Percentiles rank a stretch among this genome's conserved stretches.
Evolutionary conservation across 1,140 invertebrate species (phyloP).

Genomic region (Hycleus cichorii): DNA sequence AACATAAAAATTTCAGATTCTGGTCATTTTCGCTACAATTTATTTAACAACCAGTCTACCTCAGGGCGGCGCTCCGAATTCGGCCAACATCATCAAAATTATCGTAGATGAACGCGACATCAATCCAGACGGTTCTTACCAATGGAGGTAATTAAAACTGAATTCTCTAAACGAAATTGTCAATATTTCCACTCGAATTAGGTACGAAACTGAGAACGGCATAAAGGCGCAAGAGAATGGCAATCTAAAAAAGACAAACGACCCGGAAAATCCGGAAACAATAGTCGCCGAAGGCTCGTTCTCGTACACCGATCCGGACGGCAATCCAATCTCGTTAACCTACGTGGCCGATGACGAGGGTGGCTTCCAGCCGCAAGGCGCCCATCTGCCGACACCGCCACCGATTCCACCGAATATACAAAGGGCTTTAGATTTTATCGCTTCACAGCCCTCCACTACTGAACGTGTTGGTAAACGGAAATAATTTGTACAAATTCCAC

Average conservation of each 20-base stretch:
- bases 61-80: conserved; percentile 40
- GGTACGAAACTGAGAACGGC: conserved; percentile 68
- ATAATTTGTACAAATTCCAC: neutral
- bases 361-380: conserved; percentile 64
- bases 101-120: conserved; percentile 58
- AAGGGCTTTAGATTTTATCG: conserved; percentile 61
- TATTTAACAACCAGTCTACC: conserved; percentile 40
- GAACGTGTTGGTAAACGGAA: conserved; percentile 31
- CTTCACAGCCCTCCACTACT: conserved; percentile 38
- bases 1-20: neutral
- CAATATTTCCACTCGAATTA: conserved; percentile 34
- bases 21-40: neutral
- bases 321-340: conserved; percentile 63
- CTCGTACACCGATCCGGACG: conserved; percentile 75
- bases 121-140: conserved; percentile 55
- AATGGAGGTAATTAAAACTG: conserved; percentile 47
- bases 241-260: conserved; percentile 54
- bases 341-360: conserved; percentile 74
- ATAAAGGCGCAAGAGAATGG: conserved; percentile 61
- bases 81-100: conserved; percentile 47
- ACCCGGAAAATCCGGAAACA: conserved; percentile 52
- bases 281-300: conserved; percentile 64
- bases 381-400: conserved; percentile 64
- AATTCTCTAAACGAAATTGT: neutral
- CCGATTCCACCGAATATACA: conserved; percentile 71